Percentiles rank a stretch among this genome's conserved stretches.
Conservation (phyloP, 35 echinoderm and acorn worm genomes). For the Eucidaris tribuloides region DNA sequence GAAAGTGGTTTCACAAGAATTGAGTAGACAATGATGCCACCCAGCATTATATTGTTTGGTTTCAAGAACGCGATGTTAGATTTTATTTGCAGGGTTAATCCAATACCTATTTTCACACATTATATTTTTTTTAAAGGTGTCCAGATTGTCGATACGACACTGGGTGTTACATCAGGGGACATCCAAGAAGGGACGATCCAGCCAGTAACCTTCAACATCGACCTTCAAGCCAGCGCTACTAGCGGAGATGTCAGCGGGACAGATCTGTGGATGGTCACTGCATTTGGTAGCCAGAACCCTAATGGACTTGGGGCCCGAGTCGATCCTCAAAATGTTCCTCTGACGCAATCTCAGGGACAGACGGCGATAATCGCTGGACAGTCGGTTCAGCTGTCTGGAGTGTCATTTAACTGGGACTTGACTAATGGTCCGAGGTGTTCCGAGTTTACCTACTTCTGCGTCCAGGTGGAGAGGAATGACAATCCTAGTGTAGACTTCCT, state of each 20-base stretch:
- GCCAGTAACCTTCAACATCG: background rate
- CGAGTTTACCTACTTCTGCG: slow-evolving; percentile 57
- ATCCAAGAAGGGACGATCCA: background rate
- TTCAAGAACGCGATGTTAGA: no score
- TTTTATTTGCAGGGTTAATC: no score
- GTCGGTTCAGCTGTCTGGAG: background rate
- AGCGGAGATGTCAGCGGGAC: slow-evolving; percentile 41
- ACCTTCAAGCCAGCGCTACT: slow-evolving; percentile 24
- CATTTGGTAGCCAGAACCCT: slow-evolving; percentile 38
- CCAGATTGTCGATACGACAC: slow-evolving; percentile 23
- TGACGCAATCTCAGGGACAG: background rate
- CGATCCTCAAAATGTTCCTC: background rate
- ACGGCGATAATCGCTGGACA: slow-evolving; percentile 23
- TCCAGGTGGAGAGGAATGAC: slow-evolving; percentile 29
- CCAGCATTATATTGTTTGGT: no score
- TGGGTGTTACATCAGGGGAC: background rate
- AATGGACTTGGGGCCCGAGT: slow-evolving; percentile 15
- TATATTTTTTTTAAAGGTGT: slow-evolving; percentile 29
- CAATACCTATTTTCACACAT: no score
- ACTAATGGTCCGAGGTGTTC: slow-evolving; percentile 17
- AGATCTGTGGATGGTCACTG: slow-evolving; percentile 38
- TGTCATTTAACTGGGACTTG: slow-evolving; percentile 15
- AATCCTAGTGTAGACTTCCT: slow-evolving; percentile 25
- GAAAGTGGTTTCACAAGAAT: no score
- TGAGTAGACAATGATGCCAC: no score